Evolutionary conservation across 2,797 vertebrate genomes (phyloP), one percentile per base, ranked within the genome.

Genomic region (Anableps anableps): DNA sequence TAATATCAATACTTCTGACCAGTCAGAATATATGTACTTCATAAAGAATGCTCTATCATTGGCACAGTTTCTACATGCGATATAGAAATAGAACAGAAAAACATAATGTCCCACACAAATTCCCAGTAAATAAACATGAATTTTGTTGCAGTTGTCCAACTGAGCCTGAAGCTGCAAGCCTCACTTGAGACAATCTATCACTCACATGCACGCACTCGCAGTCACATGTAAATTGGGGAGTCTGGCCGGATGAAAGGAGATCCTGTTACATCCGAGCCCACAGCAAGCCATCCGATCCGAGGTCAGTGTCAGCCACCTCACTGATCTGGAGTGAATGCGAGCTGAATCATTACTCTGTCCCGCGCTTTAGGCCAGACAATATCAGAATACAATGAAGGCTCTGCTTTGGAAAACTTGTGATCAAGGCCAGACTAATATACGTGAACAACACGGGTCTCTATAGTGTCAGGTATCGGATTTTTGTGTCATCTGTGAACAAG

Each of bases 241-340:
- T 85, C 82, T 66, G 36, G 83, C 81, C 80, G 88, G 80, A 90
- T 86, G 89, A 88, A 78, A 82, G 81, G 51, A 74, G 86, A 88
- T 93, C 87, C 29, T 68, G 10, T 94, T 91, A 86, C 93, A 83
- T 70, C 53, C 38, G 41, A 34, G 21, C 77, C 80, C 78, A 89
- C 84, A 82, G 83, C 83, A n/a, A 74, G 89, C 83, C 50, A 93
- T 88, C 86, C 86, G 90, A 93, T 90, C 88, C 47, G 68, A 88
- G 88, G 88, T 89, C 89, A 78, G 86, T 71, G 71, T 80, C 80
- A 76, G 86, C 85, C 84, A 70, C 82, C 88, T 77, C 66, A 1
- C 74, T 87, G 84, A 90, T 82, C 78, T 83, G 72, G 66, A 81
- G 45, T 78, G 76, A 90, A 92, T 80, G 90, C 48, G 77, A 92